Evolutionary conservation across 64 coral and sea anemone species (phyloP), one percentile per base, ranked within the genome.

Genomic region (Anthopleura sola): DNA sequence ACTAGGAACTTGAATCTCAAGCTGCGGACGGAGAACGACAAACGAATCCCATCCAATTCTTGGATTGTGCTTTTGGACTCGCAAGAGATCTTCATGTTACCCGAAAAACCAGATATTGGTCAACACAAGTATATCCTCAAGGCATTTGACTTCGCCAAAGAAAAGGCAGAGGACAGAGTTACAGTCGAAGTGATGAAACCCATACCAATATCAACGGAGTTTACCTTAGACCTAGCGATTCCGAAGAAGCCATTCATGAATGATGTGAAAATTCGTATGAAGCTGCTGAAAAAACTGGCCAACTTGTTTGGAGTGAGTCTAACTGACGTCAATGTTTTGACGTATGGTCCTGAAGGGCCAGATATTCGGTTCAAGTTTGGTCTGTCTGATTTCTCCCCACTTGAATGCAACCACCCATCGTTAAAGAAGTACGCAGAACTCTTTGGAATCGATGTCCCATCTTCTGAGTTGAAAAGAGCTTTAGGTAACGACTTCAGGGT

Each of bases 31-130:
- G 14, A 3, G 0, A n/a, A 86, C 0, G 38, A 56, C 23, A 33
- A 13, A 33, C 50, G 26, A 48, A 82, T 85, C 28, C 75, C 89
- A 19, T 2, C 0, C 7, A 19, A 47, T 20, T 66, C 13, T 40
- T 91, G 89, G 89, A 40, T 91, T 37, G 34, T 40, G 1, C 55
- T 91, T 36, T 13, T 84, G 68, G 3, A 55, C 2, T 5, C 54
- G 24, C 83, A 91, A 51, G 34, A 82, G 24, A 64, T 91, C 38
- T 78, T 50, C 53, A 62, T 60, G 46, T 53, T 91, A 20, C 89
- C 89, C 18, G 21, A 83, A 23, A 60, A 50, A 49, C 17, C 55
- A 24, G 26, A 56, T 49, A 34, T 60, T 3, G 82, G 82, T 16
- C 36, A 60, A 20, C 6, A 83, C 82, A 83, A 83, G 50, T 83